These are phyloP conservation scores for Theretra japonica DNA, from an alignment of 2,888 invertebrate genomes.

Conservation along the genomic window DNA sequence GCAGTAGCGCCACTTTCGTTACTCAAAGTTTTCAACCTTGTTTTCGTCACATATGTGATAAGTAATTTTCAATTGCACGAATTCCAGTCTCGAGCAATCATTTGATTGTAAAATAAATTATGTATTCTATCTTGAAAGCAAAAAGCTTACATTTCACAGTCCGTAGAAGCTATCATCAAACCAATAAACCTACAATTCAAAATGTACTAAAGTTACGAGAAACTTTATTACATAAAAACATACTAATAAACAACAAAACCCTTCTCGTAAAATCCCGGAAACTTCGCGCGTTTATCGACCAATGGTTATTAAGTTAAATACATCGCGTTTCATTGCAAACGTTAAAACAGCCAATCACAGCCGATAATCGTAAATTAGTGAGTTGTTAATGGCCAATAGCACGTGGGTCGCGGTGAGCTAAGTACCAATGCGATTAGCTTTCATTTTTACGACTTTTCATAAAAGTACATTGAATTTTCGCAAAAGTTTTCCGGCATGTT, in stretches of 20 bases:
- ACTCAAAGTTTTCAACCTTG: too few species aligned
- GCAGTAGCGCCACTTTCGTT: too few species aligned
- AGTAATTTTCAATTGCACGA: too few species aligned
- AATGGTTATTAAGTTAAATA: conserved; percentile 19
- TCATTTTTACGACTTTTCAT: conserved; percentile 31
- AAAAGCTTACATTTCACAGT: too few species aligned
- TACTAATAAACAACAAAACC: conserved; percentile 10
- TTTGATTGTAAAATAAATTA: too few species aligned
- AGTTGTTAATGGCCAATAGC: conserved; percentile 32
- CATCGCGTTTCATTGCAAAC: conserved; percentile 13
- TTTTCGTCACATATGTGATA: too few species aligned
- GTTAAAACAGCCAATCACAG: conserved; percentile 19
- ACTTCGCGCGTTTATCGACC: background rate
- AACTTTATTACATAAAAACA: background rate
- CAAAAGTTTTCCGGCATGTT: background rate
- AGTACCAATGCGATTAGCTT: conserved; percentile 29
- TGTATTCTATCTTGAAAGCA: too few species aligned
- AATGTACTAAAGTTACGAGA: too few species aligned
- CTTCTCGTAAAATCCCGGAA: conserved; percentile 3
- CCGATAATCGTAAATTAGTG: conserved; percentile 31
- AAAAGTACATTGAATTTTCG: conserved; percentile 15
- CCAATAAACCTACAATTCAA: too few species aligned
- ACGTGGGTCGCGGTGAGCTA: conserved; percentile 30
- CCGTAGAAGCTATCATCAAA: too few species aligned
- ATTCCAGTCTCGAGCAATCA: too few species aligned